Evolutionary conservation across 2,888 invertebrate species (phyloP), one percentile per base, ranked within the genome.

Genomic region (Ichneumoninae sp.): DNA sequence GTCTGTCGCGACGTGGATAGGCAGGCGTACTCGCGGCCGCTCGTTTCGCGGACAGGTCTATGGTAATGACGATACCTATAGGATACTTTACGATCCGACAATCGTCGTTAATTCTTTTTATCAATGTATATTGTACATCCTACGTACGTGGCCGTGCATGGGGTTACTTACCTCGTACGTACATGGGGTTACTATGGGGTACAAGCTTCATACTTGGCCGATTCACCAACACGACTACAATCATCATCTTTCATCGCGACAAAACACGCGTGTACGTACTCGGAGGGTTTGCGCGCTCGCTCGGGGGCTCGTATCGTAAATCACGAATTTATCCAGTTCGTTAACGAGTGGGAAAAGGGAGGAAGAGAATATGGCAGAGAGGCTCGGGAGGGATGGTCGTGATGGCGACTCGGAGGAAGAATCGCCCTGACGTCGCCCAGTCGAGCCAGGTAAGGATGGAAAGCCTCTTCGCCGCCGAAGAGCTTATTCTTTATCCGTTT

Each of bases 321-420:
- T 87, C 87, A 86, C 85, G 79, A 77, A 85, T 86, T 85, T 84
- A 87, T 84, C 70, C 85, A 50, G 78, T 80, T 86, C 85, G 81
- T 86, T 86, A 86, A 84, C 85, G 84, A 87, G 84, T 76, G 50
- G 19, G n/a, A 74, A 69, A 30, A n/a, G 80, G 47, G 70, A 62
- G 57, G 36, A 62, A 22, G 70, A 54, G 30, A 16, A 33, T 62
- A 16, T 30, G 33, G 33, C 60, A 6, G 26, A 30, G 60, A 33
- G 30, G 10, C 13, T 30, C 30, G 13, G 22, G 26, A 57, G 57
- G 57, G 57, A 4, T 44, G 16, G 4, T 62, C 1, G 60, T 8
- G 19, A 7, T 6, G 52, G 16, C 19, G 19, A 52, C n/a, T 52
- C 16, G 6, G 60, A 33, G 33, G 33, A 30, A 60, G 16, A 62